phyloP scores from a whole-genome alignment of 2,888 invertebrate species.

The Dynastes maya region DNA sequence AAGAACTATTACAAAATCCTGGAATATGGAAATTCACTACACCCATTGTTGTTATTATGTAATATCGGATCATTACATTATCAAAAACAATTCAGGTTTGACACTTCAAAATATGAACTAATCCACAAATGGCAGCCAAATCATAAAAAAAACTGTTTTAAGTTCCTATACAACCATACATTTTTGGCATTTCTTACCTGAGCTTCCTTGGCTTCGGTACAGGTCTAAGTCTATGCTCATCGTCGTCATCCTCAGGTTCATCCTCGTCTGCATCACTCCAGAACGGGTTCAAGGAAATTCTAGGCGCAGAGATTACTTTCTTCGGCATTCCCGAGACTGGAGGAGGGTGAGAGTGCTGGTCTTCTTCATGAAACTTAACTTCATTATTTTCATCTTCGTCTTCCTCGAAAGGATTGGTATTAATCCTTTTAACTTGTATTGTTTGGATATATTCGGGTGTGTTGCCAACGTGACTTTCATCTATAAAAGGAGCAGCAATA shows the following conservation, averaged over 20 bases:
- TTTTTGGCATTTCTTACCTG: slow-evolving; percentile 63
- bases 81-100: too few relatives aligned
- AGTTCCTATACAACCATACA: too few relatives aligned
- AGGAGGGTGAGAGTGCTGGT: slow-evolving; percentile 10
- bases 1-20: too few relatives aligned
- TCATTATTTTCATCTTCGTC: slow-evolving; percentile 42
- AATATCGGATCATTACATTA: too few relatives aligned
- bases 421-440: not conserved
- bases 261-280: slow-evolving; percentile 80
- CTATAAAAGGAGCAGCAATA: slow-evolving; percentile 49
- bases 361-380: slow-evolving; percentile 54
- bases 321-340: slow-evolving; percentile 45
- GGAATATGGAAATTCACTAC: too few relatives aligned
- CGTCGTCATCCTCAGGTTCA: slow-evolving; percentile 73
- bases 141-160: too few relatives aligned
- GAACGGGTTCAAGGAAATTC: slow-evolving; percentile 79
- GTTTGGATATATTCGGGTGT: slow-evolving; percentile 39
- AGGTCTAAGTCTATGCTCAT: slow-evolving; percentile 71
- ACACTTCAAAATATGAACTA: not conserved
- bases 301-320: slow-evolving; percentile 66
- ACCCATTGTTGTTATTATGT: too few relatives aligned
- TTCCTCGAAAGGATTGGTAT: slow-evolving; percentile 29
- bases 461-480: slow-evolving; percentile 50
- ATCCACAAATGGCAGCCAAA: not conserved
- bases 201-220: slow-evolving; percentile 71